These are phyloP conservation scores for Ladona fulva DNA, from an alignment of 1,140 invertebrate species.

Conservation along the genomic window DNA sequence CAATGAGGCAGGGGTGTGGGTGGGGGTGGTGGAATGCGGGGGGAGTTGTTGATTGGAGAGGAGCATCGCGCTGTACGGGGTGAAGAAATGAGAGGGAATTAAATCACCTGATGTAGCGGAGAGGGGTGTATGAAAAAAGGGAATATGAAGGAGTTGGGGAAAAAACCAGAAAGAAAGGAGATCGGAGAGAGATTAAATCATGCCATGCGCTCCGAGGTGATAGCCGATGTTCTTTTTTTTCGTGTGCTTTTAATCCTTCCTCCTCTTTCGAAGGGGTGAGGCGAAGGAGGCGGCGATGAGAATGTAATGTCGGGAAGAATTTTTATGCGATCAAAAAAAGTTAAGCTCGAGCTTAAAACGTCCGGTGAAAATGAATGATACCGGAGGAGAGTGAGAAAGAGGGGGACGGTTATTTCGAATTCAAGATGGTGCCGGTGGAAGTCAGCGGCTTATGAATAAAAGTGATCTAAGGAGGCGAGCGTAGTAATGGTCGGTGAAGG, in stretches of 20 bases:
- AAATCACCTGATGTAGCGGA: background rate
- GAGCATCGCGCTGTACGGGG: background rate
- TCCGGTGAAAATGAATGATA: too few relatives aligned
- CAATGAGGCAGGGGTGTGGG: background rate
- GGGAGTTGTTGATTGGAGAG: background rate
- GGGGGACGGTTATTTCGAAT: too few relatives aligned
- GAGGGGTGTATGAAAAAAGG: background rate
- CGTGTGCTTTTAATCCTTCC: background rate
- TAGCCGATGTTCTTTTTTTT: background rate
- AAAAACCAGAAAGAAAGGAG: background rate
- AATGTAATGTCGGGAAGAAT: too few relatives aligned
- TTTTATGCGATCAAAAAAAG: too few relatives aligned
- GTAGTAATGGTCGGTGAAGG: too few relatives aligned
- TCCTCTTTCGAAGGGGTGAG: too few relatives aligned
- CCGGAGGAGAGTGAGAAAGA: too few relatives aligned
- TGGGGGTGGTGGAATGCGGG: background rate
- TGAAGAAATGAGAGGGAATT: background rate
- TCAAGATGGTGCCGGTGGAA: too few relatives aligned
- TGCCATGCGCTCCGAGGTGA: background rate
- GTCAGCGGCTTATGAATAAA: too few relatives aligned
- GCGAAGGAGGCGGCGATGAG: too few relatives aligned
- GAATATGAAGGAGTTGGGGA: background rate
- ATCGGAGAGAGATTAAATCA: background rate
- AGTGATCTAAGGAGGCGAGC: too few relatives aligned
- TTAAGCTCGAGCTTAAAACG: too few relatives aligned